phyloP scores from a whole-genome alignment of 2,113 vertebrate species.

The Pheucticus melanocephalus region DNA sequence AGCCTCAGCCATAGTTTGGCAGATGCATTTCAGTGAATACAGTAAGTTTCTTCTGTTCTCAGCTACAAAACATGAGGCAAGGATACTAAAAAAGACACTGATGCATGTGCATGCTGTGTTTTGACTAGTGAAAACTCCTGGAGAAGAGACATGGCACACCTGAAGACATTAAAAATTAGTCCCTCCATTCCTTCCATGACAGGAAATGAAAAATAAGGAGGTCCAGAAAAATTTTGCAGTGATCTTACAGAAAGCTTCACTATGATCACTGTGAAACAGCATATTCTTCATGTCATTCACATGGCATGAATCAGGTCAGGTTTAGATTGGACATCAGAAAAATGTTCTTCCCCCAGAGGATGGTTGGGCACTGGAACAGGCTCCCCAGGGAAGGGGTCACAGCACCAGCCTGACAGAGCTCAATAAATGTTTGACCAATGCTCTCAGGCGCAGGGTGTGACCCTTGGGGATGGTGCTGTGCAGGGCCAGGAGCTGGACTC shows the following conservation, averaged over 20 bases:
- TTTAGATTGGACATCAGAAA: not conserved
- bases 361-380: not conserved
- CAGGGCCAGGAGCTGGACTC: not conserved
- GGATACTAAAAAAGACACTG: not conserved
- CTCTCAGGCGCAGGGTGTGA: not conserved
- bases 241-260: not conserved
- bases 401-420: not conserved
- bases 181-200: not conserved
- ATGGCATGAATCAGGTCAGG: not conserved
- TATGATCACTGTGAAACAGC: not conserved
- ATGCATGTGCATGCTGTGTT: not conserved
- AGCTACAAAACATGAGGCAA: not conserved
- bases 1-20: not conserved
- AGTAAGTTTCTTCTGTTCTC: not conserved
- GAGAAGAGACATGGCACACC: not conserved
- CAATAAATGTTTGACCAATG: accelerated
- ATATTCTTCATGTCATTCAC: not conserved
- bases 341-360: not conserved
- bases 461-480: not conserved
- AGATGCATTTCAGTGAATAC: not conserved
- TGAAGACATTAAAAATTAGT: not conserved
- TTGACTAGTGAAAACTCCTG: not conserved
- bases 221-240: not conserved
- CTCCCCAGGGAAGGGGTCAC: not conserved
- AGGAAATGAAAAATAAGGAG: not conserved